Evolutionary conservation across 1,140 invertebrate species (phyloP).

Genomic region (Formica selysi): DNA sequence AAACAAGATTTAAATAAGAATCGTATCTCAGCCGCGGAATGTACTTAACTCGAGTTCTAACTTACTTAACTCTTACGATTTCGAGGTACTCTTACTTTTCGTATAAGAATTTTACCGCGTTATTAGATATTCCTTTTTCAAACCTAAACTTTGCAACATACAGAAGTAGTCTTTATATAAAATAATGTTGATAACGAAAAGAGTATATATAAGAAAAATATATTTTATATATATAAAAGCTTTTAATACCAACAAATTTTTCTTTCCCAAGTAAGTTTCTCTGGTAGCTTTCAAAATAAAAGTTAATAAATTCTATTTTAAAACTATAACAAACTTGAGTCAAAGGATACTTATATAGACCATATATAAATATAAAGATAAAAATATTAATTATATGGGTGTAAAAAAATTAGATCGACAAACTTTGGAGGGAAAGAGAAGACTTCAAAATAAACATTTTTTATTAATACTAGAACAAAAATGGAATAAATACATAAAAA

Average conservation of each 20-base stretch:
- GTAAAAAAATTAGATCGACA: too few relatives aligned
- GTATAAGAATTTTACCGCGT: conserved; percentile 14
- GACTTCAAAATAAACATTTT: too few relatives aligned
- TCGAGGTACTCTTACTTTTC: conserved; percentile 3
- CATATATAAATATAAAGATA: not conserved
- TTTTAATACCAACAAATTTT: not conserved
- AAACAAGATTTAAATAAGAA: conserved; percentile 54
- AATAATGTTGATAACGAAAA: not conserved
- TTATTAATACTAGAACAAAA: too few relatives aligned
- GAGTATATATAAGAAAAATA: not conserved
- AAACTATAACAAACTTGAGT: not conserved
- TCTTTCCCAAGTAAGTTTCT: not conserved
- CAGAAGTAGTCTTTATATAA: not conserved
- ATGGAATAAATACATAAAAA: too few relatives aligned
- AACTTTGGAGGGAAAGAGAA: too few relatives aligned
- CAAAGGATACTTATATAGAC: not conserved
- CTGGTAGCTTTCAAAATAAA: conserved; percentile 8
- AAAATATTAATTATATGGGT: too few relatives aligned
- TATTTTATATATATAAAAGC: not conserved
- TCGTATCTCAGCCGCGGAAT: conserved; percentile 25
- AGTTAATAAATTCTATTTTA: not conserved
- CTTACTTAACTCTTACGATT: conserved; percentile 4
- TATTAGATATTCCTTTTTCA: not conserved
- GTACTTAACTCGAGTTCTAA: conserved; percentile 19
- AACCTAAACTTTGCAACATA: not conserved